These are phyloP conservation scores for Amblyopsis hoosieri DNA, from an alignment of 2,797 vertebrate genomes.

Conservation along the genomic window DNA sequence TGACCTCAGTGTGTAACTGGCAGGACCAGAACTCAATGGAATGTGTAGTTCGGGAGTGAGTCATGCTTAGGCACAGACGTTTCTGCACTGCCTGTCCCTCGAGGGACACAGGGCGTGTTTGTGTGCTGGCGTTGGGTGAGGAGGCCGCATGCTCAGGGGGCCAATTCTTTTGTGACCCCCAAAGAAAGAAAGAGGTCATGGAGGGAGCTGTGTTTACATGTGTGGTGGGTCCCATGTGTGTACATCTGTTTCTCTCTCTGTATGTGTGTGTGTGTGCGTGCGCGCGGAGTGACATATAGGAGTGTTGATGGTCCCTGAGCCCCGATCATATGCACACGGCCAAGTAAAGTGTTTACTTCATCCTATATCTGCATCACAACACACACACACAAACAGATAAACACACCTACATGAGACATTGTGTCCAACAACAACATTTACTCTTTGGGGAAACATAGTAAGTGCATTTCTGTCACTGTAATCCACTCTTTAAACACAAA, in stretches of 20 bases:
- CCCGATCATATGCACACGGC: too few relatives aligned
- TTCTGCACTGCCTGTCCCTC: slow-evolving; percentile 3
- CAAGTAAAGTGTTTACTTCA: slow-evolving; percentile 17
- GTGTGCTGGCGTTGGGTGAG: background rate
- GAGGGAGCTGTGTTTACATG: slow-evolving; percentile 19
- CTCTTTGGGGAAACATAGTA: slow-evolving; percentile 38
- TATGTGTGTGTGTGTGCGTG: slow-evolving; percentile 28
- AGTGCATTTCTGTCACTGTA: slow-evolving; percentile 27
- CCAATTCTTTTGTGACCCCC: slow-evolving; percentile 4
- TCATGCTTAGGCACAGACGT: slow-evolving; percentile 46
- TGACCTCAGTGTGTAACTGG: slow-evolving; percentile 34
- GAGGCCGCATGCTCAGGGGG: background rate
- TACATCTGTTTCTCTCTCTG: too few relatives aligned
- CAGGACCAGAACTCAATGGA: too few relatives aligned
- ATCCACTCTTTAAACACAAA: background rate
- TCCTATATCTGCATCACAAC: slow-evolving; percentile 26
- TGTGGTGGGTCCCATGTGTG: background rate
- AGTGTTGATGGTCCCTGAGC: background rate
- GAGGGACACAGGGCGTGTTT: background rate
- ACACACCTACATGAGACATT: slow-evolving; percentile 44
- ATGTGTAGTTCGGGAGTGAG: slow-evolving; percentile 18
- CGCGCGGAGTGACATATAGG: background rate
- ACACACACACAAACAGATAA: slow-evolving; percentile 32
- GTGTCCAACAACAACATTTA: slow-evolving; percentile 58
- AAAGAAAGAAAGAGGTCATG: slow-evolving; percentile 41